Percentiles rank a stretch among this genome's conserved stretches.
Conservation (phyloP, 2,888 invertebrate genomes). For the Calameuta filiformis region DNA sequence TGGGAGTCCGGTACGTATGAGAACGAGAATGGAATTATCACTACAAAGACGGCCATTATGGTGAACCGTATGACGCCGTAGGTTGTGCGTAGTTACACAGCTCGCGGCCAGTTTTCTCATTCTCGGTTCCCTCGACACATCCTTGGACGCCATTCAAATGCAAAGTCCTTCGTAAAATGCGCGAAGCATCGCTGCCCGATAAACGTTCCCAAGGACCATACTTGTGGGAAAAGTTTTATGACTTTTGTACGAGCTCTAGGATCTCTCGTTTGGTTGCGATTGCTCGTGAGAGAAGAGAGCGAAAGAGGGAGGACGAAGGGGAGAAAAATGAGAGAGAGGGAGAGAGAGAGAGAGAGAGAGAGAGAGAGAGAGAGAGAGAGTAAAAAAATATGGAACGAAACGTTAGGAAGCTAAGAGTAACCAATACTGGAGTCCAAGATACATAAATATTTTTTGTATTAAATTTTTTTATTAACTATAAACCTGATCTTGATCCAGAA, state of each 20-base stretch:
- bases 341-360: neutral
- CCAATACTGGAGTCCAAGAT: neutral
- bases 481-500: neutral
- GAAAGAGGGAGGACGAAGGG: neutral
- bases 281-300: neutral
- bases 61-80: constrained; percentile 7
- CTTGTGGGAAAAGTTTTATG: constrained; percentile 28
- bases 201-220: constrained; percentile 26
- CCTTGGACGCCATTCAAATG: constrained; percentile 32
- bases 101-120: constrained; percentile 4
- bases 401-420: neutral
- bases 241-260: constrained; percentile 25
- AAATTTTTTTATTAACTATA: neutral
- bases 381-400: neutral
- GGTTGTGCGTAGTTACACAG: constrained; percentile 1
- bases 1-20: neutral
- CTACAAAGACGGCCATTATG: constrained; percentile 29
- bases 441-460: neutral
- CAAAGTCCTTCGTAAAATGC: constrained; percentile 37
- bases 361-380: constrained; percentile 5
- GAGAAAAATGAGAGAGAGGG: constrained; percentile 1
- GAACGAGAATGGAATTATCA: constrained; percentile 28
- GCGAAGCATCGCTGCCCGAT: constrained; percentile 30
- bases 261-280: neutral
- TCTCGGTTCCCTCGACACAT: constrained; percentile 8